phyloP scores from a whole-genome alignment of 2,888 invertebrate species.

The Drosophila neonasuta region DNA sequence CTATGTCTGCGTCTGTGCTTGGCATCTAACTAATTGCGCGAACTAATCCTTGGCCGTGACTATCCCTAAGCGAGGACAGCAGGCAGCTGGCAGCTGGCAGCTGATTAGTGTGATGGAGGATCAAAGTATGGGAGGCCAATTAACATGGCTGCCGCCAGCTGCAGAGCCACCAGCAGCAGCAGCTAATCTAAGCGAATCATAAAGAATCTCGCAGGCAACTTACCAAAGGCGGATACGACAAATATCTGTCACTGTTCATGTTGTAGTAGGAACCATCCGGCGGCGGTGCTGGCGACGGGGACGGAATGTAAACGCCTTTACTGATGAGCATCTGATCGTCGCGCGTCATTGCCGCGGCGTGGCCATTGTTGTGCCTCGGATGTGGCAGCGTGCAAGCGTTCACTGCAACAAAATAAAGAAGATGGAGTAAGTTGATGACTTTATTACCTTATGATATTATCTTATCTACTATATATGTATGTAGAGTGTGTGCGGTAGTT shows the following conservation, averaged over 20 bases:
- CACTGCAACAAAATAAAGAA: constrained; percentile 64
- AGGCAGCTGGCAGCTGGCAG: constrained; percentile 2
- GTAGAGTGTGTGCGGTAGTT: neutral
- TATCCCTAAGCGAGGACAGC: constrained; percentile 52
- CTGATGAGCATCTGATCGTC: constrained; percentile 82
- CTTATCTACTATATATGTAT: neutral
- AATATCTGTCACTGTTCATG: constrained; percentile 89
- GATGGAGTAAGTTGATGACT: neutral
- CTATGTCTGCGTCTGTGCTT: neutral
- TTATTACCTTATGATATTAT: neutral
- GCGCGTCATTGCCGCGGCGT: constrained; percentile 74
- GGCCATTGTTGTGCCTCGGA: constrained; percentile 81
- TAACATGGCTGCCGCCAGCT: constrained; percentile 43
- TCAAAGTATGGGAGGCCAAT: constrained; percentile 53
- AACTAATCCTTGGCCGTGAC: constrained; percentile 75
- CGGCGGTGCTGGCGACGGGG: constrained; percentile 88
- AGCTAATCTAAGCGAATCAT: constrained; percentile 44
- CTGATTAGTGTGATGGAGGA: constrained; percentile 47
- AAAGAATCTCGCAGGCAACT: constrained; percentile 55
- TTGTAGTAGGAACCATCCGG: constrained; percentile 91
- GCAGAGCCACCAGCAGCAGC: constrained; percentile 14
- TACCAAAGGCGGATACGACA: constrained; percentile 89
- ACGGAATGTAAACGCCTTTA: constrained; percentile 82
- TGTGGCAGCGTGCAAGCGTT: constrained; percentile 82
- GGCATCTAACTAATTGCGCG: constrained; percentile 68